A percentile compares a stretch with the other conserved stretches of the same genome.
These are phyloP conservation scores for Oncopeltus fasciatus DNA, from an alignment of 1,140 invertebrate genomes.

Conservation along the genomic window DNA sequence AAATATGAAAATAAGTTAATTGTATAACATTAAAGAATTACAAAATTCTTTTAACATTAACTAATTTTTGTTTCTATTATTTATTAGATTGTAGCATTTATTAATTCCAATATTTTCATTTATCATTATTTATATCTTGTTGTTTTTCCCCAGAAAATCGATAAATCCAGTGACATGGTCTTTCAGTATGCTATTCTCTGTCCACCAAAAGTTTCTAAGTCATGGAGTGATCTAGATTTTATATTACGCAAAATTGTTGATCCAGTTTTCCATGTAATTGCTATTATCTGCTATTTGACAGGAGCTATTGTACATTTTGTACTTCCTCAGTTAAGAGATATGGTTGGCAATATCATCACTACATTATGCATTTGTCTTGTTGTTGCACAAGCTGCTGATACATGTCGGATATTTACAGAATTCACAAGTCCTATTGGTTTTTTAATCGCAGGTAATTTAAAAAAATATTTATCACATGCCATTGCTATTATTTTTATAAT, in stretches of 20 bases:
- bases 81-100: too few relatives aligned
- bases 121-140: too few relatives aligned
- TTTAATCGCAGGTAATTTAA: constrained; percentile 53
- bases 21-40: too few relatives aligned
- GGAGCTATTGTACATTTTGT: constrained; percentile 70
- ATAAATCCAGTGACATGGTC: constrained; percentile 25
- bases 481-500: not conserved
- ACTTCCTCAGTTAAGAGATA: constrained; percentile 62
- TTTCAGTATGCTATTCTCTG: constrained; percentile 56
- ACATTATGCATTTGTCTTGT: constrained; percentile 62
- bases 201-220: constrained; percentile 44
- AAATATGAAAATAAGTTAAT: too few relatives aligned
- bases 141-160: constrained; percentile 12
- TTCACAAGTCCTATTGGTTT: constrained; percentile 63
- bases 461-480: not conserved
- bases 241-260: constrained; percentile 56
- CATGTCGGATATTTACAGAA: constrained; percentile 63
- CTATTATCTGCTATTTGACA: constrained; percentile 51
- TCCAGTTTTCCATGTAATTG: constrained; percentile 54
- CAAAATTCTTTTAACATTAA: too few relatives aligned
- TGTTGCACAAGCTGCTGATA: constrained; percentile 54
- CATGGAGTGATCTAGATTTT: constrained; percentile 55
- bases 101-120: too few relatives aligned
- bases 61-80: too few relatives aligned
- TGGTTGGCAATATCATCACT: constrained; percentile 69